Percentiles rank a stretch among this genome's conserved stretches.
Conservation (phyloP, 2,797 vertebrate genomes). For the Sparus aurata region DNA sequence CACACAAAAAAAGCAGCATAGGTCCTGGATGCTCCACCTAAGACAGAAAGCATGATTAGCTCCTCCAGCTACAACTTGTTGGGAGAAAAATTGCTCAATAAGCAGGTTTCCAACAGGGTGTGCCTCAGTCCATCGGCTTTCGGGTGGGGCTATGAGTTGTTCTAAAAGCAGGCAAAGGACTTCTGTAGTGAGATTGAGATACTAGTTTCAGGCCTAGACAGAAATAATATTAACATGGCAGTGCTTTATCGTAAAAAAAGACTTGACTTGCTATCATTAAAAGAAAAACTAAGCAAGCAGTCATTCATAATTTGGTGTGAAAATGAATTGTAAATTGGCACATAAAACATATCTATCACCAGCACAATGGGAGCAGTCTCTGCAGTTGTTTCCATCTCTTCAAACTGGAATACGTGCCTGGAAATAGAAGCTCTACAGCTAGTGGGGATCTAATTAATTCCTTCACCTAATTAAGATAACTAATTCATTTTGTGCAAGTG, state of each 20-base stretch:
- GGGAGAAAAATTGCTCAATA: background rate
- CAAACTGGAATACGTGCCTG: conserved; percentile 1
- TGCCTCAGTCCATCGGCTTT: background rate
- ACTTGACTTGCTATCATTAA: background rate
- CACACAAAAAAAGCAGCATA: background rate
- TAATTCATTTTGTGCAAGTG: conserved; percentile 40
- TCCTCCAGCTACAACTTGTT: background rate
- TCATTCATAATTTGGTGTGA: background rate
- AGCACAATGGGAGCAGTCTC: background rate
- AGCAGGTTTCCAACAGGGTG: conserved; percentile 13
- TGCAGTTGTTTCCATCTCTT: conserved; percentile 18
- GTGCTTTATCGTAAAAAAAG: conserved; percentile 3
- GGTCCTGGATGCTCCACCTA: background rate
- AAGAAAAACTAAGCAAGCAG: background rate
- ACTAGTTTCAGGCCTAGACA: background rate
- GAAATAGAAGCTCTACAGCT: conserved; percentile 57
- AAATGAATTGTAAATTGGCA: background rate
- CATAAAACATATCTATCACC: background rate
- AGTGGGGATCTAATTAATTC: conserved; percentile 48
- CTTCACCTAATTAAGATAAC: conserved; percentile 55
- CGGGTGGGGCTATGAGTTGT: conserved; percentile 18
- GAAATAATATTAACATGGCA: conserved; percentile 1
- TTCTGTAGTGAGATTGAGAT: background rate
- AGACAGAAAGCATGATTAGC: no score
- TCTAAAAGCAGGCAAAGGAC: background rate